Base-by-base conservation (phyloP, 2,888 invertebrate genomes). In the Boloria selene region DNA sequence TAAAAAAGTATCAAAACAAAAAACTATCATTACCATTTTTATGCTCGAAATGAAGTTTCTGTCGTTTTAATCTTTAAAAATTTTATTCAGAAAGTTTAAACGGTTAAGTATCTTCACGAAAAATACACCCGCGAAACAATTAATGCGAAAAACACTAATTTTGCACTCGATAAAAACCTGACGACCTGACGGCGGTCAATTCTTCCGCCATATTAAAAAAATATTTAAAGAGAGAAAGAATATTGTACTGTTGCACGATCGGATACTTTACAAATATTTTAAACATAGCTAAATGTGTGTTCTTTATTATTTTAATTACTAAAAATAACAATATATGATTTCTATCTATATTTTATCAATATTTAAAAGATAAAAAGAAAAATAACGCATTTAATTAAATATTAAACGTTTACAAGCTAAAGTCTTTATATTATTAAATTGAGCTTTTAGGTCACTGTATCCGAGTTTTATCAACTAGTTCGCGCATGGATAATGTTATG, bases 1-100 rank as follows among this genome's bases (percentile, higher is more conserved):
- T 87, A 87, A 92, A 93, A 90, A 92, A 90, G 91, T 92, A 92
- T 90, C 92, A 92, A 93, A 92, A 93, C 92, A 93, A 93, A 93
- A 92, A 93, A 92, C 90, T 89, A 88, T 90, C 90, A 87, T 91
- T 92, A 92, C 92, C 92, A 92, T 93, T 92, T 92, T 92, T 90
- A 81, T 74, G 72, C 76, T 75, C 73, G 79, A 81, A 79, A 59
- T 52, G 77, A 74, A 72, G 73, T 72, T 66, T 77, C 75, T 74
- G 55, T 51, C 18, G 47, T 55, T 61, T 68, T 67, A 49, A 67
- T 68, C 68, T 52, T 69, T 63, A 65, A 74, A 71, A 65, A 71
- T 62, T 65, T 69, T 69, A 70, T 73, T 71, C 70, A 71, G 61
- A 65, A 72, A 65, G 49, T 60, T 38, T 76, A 74, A 74, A 75